Conservation (phyloP, 2,797 vertebrate genomes). For the Falco novaeseelandiae region DNA sequence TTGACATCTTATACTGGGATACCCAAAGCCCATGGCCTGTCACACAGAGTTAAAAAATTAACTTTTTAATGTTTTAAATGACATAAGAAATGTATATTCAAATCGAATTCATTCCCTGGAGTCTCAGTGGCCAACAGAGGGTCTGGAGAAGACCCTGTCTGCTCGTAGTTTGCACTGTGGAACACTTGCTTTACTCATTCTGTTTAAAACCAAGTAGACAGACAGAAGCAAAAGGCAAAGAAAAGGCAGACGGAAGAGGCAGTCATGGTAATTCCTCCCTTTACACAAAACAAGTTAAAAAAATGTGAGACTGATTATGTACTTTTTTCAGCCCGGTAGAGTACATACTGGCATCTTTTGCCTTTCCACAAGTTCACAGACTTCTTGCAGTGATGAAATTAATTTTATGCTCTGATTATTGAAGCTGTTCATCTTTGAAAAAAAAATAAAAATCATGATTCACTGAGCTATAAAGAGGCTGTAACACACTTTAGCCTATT, state of each 20-base stretch:
- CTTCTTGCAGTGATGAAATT: not conserved
- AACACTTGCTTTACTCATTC: not conserved
- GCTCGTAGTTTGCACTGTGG: not conserved
- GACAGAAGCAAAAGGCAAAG: not conserved
- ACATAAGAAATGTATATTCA: not conserved
- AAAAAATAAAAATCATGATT: not conserved
- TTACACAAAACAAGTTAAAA: not conserved
- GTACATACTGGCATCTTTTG: not conserved
- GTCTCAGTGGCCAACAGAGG: not conserved
- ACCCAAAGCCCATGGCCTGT: not conserved
- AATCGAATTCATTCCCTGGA: not conserved
- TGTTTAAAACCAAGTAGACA: not conserved
- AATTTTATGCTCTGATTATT: conserved; percentile 28
- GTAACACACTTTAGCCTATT: not conserved
- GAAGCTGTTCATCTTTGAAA: not conserved
- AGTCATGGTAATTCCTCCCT: not conserved
- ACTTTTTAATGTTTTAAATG: not conserved
- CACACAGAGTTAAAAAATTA: not conserved
- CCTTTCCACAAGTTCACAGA: not conserved
- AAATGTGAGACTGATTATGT: not conserved
- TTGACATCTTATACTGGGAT: not conserved
- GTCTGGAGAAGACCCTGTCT: not conserved
- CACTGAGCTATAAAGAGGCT: not conserved
- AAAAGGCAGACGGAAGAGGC: not conserved
- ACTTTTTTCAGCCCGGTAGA: not conserved